These are phyloP conservation scores for Chrysotoxum bicinctum DNA, from an alignment of 2,888 invertebrate genomes.

Conservation along the genomic window DNA sequence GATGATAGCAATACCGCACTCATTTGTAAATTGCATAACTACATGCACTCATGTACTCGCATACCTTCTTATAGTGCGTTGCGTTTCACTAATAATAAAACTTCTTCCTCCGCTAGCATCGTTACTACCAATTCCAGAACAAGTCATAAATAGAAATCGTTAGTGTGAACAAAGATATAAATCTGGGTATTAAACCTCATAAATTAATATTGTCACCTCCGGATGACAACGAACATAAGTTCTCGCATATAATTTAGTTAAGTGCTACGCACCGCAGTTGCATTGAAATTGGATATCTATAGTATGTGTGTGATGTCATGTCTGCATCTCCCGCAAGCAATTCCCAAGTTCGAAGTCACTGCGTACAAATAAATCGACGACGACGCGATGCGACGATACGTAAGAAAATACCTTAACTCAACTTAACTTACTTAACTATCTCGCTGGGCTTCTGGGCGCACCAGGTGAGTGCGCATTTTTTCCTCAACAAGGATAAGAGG, in stretches of 20 bases:
- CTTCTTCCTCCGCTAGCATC: background rate
- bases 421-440: slow-evolving; percentile 26
- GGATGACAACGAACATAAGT: slow-evolving; percentile 65
- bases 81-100: background rate
- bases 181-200: slow-evolving; percentile 54
- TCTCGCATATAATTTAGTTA: slow-evolving; percentile 62
- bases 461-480: slow-evolving; percentile 27
- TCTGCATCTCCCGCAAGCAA: slow-evolving; percentile 26
- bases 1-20: background rate
- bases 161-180: slow-evolving; percentile 33
- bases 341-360: slow-evolving; percentile 22
- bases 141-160: slow-evolving; percentile 31
- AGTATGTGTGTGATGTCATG: background rate
- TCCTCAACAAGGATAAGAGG: slow-evolving; percentile 8
- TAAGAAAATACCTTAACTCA: slow-evolving; percentile 28
- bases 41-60: background rate
- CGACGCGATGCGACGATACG: background rate
- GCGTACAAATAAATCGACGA: slow-evolving; percentile 20
- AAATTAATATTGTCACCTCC: slow-evolving; percentile 55
- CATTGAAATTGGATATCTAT: slow-evolving; percentile 37
- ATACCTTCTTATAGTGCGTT: too few relatives aligned
- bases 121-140: background rate
- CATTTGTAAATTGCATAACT: background rate
- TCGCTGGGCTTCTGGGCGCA: background rate
- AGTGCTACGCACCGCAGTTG: slow-evolving; percentile 32